Evolutionary conservation across 2,888 invertebrate genomes (phyloP).

Genomic region (Tanytarsus gracilentus): DNA sequence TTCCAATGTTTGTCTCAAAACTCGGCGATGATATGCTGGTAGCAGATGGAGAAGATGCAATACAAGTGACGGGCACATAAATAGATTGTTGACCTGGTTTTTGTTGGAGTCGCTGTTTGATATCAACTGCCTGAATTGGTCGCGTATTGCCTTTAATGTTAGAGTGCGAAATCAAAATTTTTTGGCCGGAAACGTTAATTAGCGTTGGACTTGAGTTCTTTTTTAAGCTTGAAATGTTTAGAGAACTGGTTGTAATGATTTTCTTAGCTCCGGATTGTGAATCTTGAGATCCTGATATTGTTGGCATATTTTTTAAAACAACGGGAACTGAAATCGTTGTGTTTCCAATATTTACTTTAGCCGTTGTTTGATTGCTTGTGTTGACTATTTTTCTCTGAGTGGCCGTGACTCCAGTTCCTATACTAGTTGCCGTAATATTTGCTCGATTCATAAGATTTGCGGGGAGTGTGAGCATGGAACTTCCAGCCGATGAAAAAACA

Average conservation of each 20-base stretch:
- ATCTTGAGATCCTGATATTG: constrained; percentile 33
- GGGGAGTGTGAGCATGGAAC: background rate
- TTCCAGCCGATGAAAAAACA: background rate
- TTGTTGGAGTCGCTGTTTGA: constrained; percentile 16
- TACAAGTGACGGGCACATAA: constrained; percentile 5
- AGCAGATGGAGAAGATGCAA: constrained; percentile 34
- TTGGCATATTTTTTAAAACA: constrained; percentile 36
- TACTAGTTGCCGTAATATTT: constrained; percentile 36
- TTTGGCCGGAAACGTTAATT: constrained; percentile 37
- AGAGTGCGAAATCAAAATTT: constrained; percentile 38
- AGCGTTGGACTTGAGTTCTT: constrained; percentile 35
- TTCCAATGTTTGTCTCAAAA: too few species aligned
- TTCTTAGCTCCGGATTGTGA: constrained; percentile 31
- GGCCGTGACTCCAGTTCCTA: constrained; percentile 36
- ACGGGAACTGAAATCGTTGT: constrained; percentile 43
- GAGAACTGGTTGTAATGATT: constrained; percentile 35
- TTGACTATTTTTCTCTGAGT: constrained; percentile 45
- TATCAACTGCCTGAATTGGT: constrained; percentile 28
- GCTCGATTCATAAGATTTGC: constrained; percentile 12
- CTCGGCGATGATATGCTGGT: too few species aligned
- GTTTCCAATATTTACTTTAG: constrained; percentile 43
- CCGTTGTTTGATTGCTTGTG: constrained; percentile 52
- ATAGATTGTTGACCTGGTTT: constrained; percentile 29
- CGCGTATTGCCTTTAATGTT: constrained; percentile 36
- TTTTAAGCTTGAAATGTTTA: constrained; percentile 37